Base-by-base conservation (phyloP, 2,888 invertebrate genomes). In the Drosophila crucigera region DNA sequence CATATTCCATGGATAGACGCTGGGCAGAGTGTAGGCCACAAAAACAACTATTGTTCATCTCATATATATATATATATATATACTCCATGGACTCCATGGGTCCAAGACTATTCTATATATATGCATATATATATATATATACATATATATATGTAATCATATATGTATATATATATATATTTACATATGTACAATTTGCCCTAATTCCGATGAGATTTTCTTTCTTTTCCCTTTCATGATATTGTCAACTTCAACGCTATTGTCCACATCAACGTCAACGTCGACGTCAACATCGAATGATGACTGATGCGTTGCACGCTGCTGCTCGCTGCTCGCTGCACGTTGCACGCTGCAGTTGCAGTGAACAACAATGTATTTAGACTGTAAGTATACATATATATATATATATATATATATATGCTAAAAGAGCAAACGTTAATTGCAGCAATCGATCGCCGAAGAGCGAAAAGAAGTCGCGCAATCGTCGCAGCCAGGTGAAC, bases 371-470 rank as follows among this genome's bases (percentile, higher is more conserved):
- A 72, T 70, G 80, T 80, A 47, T 83, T 87, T 65, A 81, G 85
- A 49, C 53, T 87, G 85, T 85, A 47, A 85, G 85, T 85, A 68
- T 52, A 11, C 9, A 33, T 11, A 33, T 33, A 11, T 4, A 33
- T 84, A 68, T 43, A 5, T 22, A 19, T 33, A 11, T 11, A 25
- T 22, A 4, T 14, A 43, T 9, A 19, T 25, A 25, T 25, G 54
- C 25, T 25, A 43, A 31, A 35, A 16, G 37, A 16, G 37, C 41
- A 41, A 62, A 33, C 60, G 0, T n/a, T 41, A 11, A 22, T 59
- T 80, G 9, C 59, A 93, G 93, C 68, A 92, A 91, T 73, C 91
- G 91, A 58, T 92, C 92, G 68, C 91, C 92, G 1, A 93, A 93
- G 78, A 92, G 91, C 73, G 92, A 89, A 28, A 93, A 93, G 80